phyloP scores from a whole-genome alignment of 2,113 vertebrate species.

The Menidia beryllina region DNA sequence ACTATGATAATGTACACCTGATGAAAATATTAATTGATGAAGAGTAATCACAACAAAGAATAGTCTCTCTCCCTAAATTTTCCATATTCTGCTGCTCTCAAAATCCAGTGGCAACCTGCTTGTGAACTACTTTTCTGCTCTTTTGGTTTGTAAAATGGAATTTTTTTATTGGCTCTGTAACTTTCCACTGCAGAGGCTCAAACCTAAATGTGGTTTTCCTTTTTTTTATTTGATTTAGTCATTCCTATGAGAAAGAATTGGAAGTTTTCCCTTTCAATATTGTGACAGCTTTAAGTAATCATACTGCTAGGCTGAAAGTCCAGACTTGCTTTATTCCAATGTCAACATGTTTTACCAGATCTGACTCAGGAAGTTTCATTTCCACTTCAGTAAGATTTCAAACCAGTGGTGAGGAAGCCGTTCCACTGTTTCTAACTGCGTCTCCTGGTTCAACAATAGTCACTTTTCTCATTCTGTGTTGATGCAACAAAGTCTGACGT shows the following conservation, averaged over 20 bases:
- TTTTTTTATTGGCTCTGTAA: constrained; percentile 19
- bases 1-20: neutral
- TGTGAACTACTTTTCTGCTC: neutral
- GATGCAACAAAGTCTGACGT: neutral
- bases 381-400: neutral
- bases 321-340: constrained; percentile 32
- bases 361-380: constrained; percentile 52
- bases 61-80: neutral
- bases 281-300: constrained; percentile 39
- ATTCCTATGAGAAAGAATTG: neutral
- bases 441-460: neutral
- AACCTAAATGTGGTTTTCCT: constrained; percentile 7
- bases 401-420: neutral
- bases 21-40: neutral
- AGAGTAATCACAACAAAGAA: neutral
- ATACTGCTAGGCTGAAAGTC: constrained; percentile 50
- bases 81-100: neutral
- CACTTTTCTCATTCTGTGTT: neutral
- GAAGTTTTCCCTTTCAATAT: constrained; percentile 29
- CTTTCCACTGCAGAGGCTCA: constrained; percentile 29
- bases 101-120: neutral
- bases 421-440: neutral
- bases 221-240: constrained; percentile 21
- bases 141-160: constrained; percentile 16
- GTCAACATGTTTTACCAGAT: constrained; percentile 9